Base-by-base conservation (phyloP, 2,888 invertebrate genomes). In the Harmothoe impar region DNA sequence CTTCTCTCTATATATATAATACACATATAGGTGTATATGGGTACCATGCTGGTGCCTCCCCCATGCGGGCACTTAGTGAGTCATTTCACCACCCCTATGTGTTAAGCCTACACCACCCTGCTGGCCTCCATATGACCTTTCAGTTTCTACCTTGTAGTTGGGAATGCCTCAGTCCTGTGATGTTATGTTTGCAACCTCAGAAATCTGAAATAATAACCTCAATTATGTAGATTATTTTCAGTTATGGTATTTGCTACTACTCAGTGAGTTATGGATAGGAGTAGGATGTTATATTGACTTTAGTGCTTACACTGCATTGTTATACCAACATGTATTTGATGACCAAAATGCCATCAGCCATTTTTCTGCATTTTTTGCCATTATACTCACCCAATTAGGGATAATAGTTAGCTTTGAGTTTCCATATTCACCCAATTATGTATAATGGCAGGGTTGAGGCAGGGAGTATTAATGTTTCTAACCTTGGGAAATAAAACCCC, bases 381-480 rank as follows among this genome's bases (percentile, higher is more conserved):
- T n/a, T n/a, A n/a, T 29, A 72, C 17, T 29, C 72, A 72, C 15
- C 31, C 29, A 72, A 23, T 72, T 72, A n/a, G 62, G 7, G 23
- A 20, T 62, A n/a, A 62, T 12, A 20, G 20, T 5, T 62, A 62
- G 62, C 12, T 62, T n/a, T 62, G 62, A 62, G 62, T 62, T 43
- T 43, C 43, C 43, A 43, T 43, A 43, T 43, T 43, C 43, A 43
- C 43, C 43, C 43, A 43, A 43, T 43, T 43, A 43, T 43, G 10
- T 10, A 43, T 62, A 62, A 62, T 62, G 20, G 62, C 23, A 62
- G 20, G 62, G 62, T 15, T 20, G 20, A 5, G 3, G 23, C 62
- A 62, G 20, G n/a, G n/a, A n/a, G 68, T 29, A 72, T 72, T 72
- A 72, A 72, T 72, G 25, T 29, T 25, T 62, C 62, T 72, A 25